A percentile compares a stretch with the other conserved stretches of the same genome.
Evolutionary conservation across 2,797 vertebrate species (phyloP).

Genomic region (Crax fasciolata): DNA sequence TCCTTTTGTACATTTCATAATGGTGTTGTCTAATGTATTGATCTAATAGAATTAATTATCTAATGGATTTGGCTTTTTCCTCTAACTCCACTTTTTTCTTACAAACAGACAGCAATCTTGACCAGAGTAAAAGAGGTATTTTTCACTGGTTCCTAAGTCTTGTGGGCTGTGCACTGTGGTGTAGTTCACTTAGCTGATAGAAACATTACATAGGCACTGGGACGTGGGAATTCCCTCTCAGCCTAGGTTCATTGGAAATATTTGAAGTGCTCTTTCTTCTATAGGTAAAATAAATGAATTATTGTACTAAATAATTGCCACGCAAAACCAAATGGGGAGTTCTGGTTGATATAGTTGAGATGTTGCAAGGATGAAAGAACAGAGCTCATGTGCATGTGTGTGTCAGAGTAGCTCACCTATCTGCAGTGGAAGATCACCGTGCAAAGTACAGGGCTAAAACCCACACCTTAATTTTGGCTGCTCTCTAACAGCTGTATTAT

Average conservation of each 20-base stretch:
- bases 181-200: constrained; percentile 59
- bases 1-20: neutral
- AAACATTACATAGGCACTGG: neutral
- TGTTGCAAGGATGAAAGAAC: neutral
- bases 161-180: constrained; percentile 72
- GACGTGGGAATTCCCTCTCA: neutral
- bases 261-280: neutral
- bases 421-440: neutral
- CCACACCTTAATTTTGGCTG: neutral
- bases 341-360: neutral
- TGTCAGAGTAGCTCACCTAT: neutral
- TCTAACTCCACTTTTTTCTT: constrained; percentile 65
- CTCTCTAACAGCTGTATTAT: neutral
- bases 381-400: neutral
- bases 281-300: neutral
- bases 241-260: neutral
- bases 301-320: neutral
- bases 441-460: neutral
- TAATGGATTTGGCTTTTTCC: constrained; percentile 6
- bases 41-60: neutral
- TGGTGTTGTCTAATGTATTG: neutral
- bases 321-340: neutral
- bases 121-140: constrained; percentile 89
- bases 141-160: constrained; percentile 27
- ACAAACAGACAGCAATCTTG: constrained; percentile 86